Conservation (phyloP, 2,888 invertebrate species). For the Rugalucina vietnamica region DNA sequence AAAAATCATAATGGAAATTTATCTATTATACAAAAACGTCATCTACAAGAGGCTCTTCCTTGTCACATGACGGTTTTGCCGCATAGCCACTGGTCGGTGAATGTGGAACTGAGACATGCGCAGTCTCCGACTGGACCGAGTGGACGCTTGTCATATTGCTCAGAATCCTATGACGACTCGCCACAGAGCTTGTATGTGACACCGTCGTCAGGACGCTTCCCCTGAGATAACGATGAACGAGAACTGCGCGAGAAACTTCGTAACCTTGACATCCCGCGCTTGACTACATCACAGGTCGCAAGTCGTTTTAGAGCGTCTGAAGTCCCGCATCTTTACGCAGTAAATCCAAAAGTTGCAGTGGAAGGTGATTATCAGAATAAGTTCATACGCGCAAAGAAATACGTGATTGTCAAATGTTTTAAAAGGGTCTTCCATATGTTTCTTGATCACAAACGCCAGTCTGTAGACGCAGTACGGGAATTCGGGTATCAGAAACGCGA, state of each 20-base stretch:
- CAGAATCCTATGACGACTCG: conserved; percentile 44
- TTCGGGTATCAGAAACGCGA: conserved; percentile 53
- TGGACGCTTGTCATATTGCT: conserved; percentile 46
- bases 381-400: conserved; percentile 37
- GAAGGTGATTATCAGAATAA: conserved; percentile 41
- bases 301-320: conserved; percentile 28
- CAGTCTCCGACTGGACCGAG: conserved; percentile 43
- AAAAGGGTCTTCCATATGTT: neutral
- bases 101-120: conserved; percentile 33
- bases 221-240: conserved; percentile 7
- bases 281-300: conserved; percentile 13
- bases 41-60: neutral
- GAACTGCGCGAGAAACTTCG: conserved; percentile 26
- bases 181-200: conserved; percentile 45
- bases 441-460: conserved; percentile 16
- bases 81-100: conserved; percentile 4
- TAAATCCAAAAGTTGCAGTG: conserved; percentile 59
- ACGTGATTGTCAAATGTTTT: conserved; percentile 19
- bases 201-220: conserved; percentile 20
- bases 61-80: neutral
- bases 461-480: conserved; percentile 51
- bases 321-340: conserved; percentile 58
- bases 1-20: too few relatives aligned
- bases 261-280: neutral
- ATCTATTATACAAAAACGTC: neutral